These are phyloP conservation scores for Drosophila niveifrons DNA, from an alignment of 2,888 invertebrate species.

Conservation along the genomic window DNA sequence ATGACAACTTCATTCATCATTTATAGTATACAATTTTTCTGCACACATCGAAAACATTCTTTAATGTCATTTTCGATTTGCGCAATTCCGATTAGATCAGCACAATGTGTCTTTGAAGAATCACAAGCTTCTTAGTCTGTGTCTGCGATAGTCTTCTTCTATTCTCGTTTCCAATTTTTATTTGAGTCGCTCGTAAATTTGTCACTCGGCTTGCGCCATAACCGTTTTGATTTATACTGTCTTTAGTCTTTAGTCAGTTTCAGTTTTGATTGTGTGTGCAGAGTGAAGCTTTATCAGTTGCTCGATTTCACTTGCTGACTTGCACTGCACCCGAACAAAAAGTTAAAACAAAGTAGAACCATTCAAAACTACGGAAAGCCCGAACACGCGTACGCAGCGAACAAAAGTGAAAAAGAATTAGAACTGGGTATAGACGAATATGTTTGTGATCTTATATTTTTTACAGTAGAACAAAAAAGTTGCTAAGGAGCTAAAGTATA, in stretches of 20 bases:
- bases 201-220: slow-evolving; percentile 54
- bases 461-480: too few species aligned
- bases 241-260: slow-evolving; percentile 42
- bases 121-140: slow-evolving; percentile 8
- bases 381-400: slow-evolving; percentile 8
- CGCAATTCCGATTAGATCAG: slow-evolving; percentile 17
- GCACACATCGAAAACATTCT: background rate
- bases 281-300: slow-evolving; percentile 42
- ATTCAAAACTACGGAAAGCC: slow-evolving; percentile 39
- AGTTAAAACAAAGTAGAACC: slow-evolving; percentile 11
- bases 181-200: slow-evolving; percentile 58
- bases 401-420: slow-evolving; percentile 1
- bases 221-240: slow-evolving; percentile 57
- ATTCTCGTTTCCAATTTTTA: slow-evolving; percentile 10
- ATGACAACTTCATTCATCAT: background rate
- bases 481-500: too few species aligned
- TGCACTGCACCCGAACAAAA: slow-evolving; percentile 37
- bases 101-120: background rate
- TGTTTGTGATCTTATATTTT: slow-evolving; percentile 2
- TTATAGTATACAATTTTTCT: background rate
- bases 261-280: slow-evolving; percentile 49
- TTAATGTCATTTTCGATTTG: background rate
- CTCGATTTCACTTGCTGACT: slow-evolving; percentile 19
- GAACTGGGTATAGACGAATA: background rate
- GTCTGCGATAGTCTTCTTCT: slow-evolving; percentile 2